These are phyloP conservation scores for Ostrea edulis DNA, from an alignment of 1,140 invertebrate genomes.

Conservation along the genomic window DNA sequence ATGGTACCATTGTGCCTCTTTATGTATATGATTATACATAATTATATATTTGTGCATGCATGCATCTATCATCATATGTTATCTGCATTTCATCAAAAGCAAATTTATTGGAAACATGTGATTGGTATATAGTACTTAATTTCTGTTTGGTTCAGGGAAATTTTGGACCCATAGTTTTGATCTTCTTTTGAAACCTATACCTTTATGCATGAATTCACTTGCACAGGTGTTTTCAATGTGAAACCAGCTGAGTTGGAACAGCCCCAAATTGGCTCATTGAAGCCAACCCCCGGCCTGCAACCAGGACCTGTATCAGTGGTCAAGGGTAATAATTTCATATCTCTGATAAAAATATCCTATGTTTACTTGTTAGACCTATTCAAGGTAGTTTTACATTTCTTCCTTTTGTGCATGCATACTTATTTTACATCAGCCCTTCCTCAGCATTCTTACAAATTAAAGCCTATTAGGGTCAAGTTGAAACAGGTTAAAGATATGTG, in stretches of 20 bases:
- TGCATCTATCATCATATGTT: constrained; percentile 20
- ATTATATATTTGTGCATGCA: background rate
- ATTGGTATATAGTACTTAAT: background rate
- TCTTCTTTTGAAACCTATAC: constrained; percentile 13
- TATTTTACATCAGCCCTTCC: background rate
- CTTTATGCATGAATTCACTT: constrained; percentile 32
- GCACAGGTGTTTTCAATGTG: constrained; percentile 41
- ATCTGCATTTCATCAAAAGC: constrained; percentile 14
- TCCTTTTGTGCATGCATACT: background rate
- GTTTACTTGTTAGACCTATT: background rate
- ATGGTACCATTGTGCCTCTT: no score
- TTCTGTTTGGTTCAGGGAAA: background rate
- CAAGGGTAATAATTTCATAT: constrained; percentile 22
- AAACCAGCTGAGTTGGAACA: constrained; percentile 36
- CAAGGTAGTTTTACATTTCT: background rate
- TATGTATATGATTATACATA: background rate
- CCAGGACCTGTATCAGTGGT: constrained; percentile 1
- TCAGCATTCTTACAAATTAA: constrained; percentile 4
- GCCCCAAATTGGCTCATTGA: constrained; percentile 25
- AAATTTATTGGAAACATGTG: background rate
- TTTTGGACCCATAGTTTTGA: background rate
- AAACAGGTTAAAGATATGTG: no score
- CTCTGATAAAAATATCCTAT: background rate
- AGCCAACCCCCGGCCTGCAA: constrained; percentile 20
- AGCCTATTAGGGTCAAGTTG: no score